Evolutionary conservation across 2,113 vertebrate genomes (phyloP).

Genomic region (Leucoraja erinaceus): DNA sequence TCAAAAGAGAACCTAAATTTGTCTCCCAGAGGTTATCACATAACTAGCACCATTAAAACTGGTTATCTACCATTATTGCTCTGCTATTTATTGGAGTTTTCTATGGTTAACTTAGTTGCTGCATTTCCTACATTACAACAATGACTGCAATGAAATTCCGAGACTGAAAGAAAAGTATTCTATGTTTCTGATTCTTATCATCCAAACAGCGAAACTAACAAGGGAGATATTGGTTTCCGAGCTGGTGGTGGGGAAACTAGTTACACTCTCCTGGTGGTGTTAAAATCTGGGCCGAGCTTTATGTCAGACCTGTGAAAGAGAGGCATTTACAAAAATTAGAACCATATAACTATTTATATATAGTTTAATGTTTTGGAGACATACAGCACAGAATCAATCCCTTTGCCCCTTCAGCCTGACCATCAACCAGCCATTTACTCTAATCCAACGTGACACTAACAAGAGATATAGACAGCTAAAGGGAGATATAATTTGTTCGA

Average conservation of each 20-base stretch:
- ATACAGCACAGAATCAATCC: too few species aligned
- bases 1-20: background rate
- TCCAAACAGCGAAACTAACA: background rate
- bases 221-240: background rate
- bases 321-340: too few species aligned
- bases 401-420: too few species aligned
- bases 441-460: too few species aligned
- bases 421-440: too few species aligned
- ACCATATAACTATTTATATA: too few species aligned
- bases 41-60: background rate
- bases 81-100: background rate
- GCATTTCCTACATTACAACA: background rate
- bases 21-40: too few species aligned
- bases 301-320: background rate
- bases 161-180: background rate
- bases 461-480: too few species aligned
- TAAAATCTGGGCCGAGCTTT: background rate
- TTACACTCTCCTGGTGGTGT: too few species aligned
- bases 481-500: too few species aligned
- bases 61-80: background rate
- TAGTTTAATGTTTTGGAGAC: too few species aligned
- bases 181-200: background rate
- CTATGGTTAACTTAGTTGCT: background rate
- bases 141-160: background rate
- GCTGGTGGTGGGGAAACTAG: background rate